These are phyloP conservation scores for Litocranius walleri DNA, from an alignment of 2,113 vertebrate genomes.

Conservation along the genomic window DNA sequence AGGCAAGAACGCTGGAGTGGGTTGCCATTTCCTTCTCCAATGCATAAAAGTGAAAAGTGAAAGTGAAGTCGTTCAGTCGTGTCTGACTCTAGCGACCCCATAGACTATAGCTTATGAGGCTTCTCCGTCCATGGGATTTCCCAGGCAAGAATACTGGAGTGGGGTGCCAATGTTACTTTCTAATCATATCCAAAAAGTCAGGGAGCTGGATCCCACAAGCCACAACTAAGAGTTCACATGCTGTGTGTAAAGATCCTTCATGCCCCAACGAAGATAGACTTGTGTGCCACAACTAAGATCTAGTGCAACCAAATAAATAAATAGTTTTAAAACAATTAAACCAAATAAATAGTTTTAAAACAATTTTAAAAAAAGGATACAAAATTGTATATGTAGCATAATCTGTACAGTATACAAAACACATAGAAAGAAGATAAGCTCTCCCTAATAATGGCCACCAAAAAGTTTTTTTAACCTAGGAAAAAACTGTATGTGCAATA, in stretches of 20 bases:
- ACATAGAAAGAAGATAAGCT: not conserved
- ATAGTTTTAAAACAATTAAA: not conserved
- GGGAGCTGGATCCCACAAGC: not conserved
- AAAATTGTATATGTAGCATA: not conserved
- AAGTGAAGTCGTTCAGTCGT: too few relatives aligned
- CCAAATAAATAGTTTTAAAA: not conserved
- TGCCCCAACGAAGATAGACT: not conserved
- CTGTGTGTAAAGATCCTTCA: not conserved
- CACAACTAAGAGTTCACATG: not conserved
- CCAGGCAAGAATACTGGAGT: too few relatives aligned
- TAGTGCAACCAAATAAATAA: not conserved
- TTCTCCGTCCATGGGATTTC: too few relatives aligned
- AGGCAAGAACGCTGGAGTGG: too few relatives aligned
- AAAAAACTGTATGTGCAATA: conserved; percentile 7
- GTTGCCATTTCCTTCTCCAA: too few relatives aligned
- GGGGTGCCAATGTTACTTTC: too few relatives aligned
- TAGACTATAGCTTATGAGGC: too few relatives aligned
- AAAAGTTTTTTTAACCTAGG: not conserved
- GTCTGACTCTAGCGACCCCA: too few relatives aligned
- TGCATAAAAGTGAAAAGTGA: too few relatives aligned
- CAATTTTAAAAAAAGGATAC: not conserved
- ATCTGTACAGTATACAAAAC: not conserved
- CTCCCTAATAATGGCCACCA: not conserved
- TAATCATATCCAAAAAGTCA: not conserved
- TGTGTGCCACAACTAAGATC: not conserved